Conservation (phyloP, 1,140 invertebrate genomes). For the Steinernema khuongi region DNA sequence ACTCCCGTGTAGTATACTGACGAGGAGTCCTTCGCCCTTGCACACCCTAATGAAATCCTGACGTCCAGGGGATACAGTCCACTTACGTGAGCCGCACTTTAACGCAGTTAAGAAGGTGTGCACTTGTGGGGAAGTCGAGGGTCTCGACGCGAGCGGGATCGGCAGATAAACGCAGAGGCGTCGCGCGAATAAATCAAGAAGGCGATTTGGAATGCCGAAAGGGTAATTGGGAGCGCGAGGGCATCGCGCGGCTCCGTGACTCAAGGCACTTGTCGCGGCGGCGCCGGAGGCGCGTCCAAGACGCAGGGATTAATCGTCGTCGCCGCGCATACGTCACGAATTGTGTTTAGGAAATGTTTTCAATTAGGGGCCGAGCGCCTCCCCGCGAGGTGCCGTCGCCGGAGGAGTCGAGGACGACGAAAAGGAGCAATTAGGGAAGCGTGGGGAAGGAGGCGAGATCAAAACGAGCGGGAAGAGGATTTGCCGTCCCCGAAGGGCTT, state of each 20-base stretch:
- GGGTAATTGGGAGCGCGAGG: constrained; percentile 8
- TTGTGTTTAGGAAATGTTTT: constrained; percentile 11
- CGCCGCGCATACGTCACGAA: constrained; percentile 14
- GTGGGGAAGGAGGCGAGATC: not conserved
- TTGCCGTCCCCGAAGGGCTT: not conserved
- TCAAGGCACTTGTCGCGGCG: not conserved
- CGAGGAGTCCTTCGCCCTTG: too few species aligned
- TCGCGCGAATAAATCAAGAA: not conserved
- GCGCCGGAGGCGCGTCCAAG: not conserved
- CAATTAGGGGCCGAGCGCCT: not conserved
- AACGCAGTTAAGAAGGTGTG: too few species aligned
- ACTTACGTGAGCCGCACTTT: too few species aligned
- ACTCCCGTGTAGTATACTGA: too few species aligned
- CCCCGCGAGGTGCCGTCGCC: not conserved
- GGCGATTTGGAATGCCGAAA: too few species aligned
- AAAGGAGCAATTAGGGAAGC: not conserved
- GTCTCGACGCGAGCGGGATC: too few species aligned
- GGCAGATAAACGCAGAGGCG: too few species aligned
- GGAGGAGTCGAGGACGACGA: not conserved
- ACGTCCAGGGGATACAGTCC: too few species aligned
- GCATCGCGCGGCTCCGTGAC: not conserved
- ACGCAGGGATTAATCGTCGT: constrained; percentile 14
- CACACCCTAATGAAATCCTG: too few species aligned
- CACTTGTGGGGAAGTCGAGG: too few species aligned
- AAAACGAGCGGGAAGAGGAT: not conserved